Evolutionary conservation across 2,797 vertebrate species (phyloP).

Genomic region (Chiroxiphia lanceolata): DNA sequence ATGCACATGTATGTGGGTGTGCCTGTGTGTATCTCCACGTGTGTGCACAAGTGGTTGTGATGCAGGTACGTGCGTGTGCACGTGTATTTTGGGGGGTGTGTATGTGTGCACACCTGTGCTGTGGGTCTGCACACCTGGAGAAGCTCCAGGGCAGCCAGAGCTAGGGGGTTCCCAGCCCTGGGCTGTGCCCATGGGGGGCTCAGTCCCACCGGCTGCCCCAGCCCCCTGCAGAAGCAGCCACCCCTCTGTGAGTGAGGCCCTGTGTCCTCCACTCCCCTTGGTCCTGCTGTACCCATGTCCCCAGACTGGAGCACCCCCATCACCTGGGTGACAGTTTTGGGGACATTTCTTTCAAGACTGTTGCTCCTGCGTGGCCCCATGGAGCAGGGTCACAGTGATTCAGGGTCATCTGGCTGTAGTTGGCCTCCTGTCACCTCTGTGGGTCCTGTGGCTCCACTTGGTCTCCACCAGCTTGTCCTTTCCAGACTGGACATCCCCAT

Average conservation of each 20-base stretch:
- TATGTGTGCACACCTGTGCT: accelerated
- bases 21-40: not conserved
- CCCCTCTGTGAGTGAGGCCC: not conserved
- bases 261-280: accelerated
- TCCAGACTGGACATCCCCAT: not conserved
- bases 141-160: not conserved
- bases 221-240: not conserved
- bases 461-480: not conserved
- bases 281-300: not conserved
- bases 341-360: not conserved
- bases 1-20: accelerated
- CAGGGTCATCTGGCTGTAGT: not conserved
- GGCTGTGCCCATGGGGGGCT: not conserved
- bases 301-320: accelerated
- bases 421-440: not conserved
- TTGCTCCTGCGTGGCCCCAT: not conserved
- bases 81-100: accelerated
- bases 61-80: not conserved
- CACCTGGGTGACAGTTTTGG: not conserved
- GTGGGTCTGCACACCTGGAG: not conserved
- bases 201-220: not conserved
- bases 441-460: not conserved
- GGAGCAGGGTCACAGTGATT: not conserved
- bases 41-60: not conserved
- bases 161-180: accelerated